Evolutionary conservation across 2,888 invertebrate species (phyloP), one percentile per base, ranked within the genome.

Genomic region (Tetramorium bicarinatum): DNA sequence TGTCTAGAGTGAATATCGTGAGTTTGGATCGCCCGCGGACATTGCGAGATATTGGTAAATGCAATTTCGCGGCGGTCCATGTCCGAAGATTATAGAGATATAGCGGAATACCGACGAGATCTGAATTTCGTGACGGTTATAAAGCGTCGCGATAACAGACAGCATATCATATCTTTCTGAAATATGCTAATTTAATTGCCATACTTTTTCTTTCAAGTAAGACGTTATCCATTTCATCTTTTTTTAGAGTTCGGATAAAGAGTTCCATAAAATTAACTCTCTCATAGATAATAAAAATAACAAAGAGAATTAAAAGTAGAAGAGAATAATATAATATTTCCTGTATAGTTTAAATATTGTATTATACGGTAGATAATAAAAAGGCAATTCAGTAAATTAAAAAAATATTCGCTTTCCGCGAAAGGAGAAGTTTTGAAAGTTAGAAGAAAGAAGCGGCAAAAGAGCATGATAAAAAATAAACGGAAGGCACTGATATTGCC

Each of bases 21-120:
- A 72, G 34, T 52, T 67, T 54, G 18, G 18, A 74, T 64, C 49
- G 76, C 76, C 64, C 9, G 64, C 34, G 47, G 72, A 66, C 54
- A 72, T 69, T 41, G 69, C 71, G 15, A 79, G 34, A 47, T 79
- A 79, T 79, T 44, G 77, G 44, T 18, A 41, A 72, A 71, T 47
- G 47, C 13, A 72, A 79, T 79, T 72, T 9, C 47, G 69, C 18
- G 21, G 7, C 7, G 44, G 44, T 56, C 25, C n/a, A 13, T 47
- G 71, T 59, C 2, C 18, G 79, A 79, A 71, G 72, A 72, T 79
- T 72, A 79, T 18, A 34, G 47, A 38, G 64, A 21, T 52, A n/a
- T 18, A 61, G 15, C 25, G 11, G 0, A 66, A 56, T 69, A 47
- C 29, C 15, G n/a, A 47, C 18, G 29, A 15, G 15, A 56, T 79